Evolutionary conservation across 1,140 invertebrate genomes (phyloP).

Genomic region (Chironomus striatipennis): DNA sequence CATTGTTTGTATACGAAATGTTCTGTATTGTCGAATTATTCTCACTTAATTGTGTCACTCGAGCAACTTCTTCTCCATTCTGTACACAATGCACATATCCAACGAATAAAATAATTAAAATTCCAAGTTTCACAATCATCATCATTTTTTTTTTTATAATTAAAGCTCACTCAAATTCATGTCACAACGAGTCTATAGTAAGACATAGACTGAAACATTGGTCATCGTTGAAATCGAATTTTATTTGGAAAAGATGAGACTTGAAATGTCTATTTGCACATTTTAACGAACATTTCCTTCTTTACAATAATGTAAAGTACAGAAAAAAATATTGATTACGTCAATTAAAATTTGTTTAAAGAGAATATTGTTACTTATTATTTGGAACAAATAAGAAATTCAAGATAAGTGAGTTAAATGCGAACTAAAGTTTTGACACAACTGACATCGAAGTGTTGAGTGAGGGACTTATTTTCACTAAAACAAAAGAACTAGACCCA

Average conservation of each 20-base stretch:
- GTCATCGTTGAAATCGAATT: slow-evolving; percentile 6
- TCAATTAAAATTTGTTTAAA: neutral
- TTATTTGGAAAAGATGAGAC: neutral
- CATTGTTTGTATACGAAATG: neutral
- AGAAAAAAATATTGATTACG: neutral
- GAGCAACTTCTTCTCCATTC: neutral
- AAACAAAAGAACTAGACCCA: no score
- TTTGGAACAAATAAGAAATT: no score
- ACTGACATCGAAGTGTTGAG: no score
- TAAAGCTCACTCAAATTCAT: neutral
- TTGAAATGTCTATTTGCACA: neutral
- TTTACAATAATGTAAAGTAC: neutral
- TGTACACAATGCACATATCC: neutral
- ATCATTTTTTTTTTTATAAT: neutral
- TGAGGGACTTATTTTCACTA: no score
- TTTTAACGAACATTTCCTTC: neutral
- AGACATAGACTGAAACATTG: neutral
- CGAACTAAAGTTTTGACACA: no score
- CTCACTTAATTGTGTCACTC: neutral
- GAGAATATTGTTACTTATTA: no score
- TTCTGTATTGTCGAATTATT: neutral
- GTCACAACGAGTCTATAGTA: neutral
- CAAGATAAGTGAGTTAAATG: no score
- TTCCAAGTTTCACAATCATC: neutral
- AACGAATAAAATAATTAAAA: neutral